Evolutionary conservation across 2,888 invertebrate genomes (phyloP).

Genomic region (Trileptium ribeirensis): DNA sequence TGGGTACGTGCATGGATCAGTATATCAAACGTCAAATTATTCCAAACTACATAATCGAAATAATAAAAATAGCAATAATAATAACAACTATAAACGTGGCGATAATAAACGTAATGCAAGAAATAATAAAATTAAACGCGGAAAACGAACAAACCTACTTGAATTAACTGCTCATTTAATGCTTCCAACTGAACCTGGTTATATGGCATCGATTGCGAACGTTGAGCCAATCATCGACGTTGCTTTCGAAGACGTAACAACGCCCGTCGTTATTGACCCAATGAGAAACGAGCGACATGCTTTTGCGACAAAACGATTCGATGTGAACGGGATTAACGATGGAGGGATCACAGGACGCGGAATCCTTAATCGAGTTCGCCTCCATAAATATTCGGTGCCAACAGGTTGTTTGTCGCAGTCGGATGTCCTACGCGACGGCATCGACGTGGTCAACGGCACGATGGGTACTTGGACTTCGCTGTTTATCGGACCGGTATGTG

Average conservation of each 20-base stretch:
- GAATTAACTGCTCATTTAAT: not conserved
- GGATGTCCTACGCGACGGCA: not conserved
- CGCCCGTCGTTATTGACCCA: not conserved
- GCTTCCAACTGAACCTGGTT: not conserved
- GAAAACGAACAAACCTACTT: too few species aligned
- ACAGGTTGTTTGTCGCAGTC: constrained; percentile 11
- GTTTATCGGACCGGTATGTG: constrained; percentile 17
- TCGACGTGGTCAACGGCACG: constrained; percentile 14
- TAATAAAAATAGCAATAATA: too few species aligned
- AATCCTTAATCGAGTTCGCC: not conserved
- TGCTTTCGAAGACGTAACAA: not conserved
- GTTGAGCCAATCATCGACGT: not conserved
- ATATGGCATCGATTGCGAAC: not conserved
- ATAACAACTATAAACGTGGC: too few species aligned
- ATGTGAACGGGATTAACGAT: too few species aligned
- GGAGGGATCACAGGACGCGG: too few species aligned
- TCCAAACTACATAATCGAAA: too few species aligned
- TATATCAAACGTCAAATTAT: too few species aligned
- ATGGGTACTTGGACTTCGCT: constrained; percentile 9
- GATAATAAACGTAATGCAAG: too few species aligned
- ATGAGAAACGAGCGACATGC: not conserved
- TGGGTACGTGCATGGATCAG: too few species aligned
- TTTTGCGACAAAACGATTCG: too few species aligned
- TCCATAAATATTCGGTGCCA: not conserved
- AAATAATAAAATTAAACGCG: too few species aligned